A percentile compares a stretch with the other conserved stretches of the same genome.
Evolutionary conservation across 1,140 invertebrate species (phyloP).

Genomic region (Bombus soroeensis): DNA sequence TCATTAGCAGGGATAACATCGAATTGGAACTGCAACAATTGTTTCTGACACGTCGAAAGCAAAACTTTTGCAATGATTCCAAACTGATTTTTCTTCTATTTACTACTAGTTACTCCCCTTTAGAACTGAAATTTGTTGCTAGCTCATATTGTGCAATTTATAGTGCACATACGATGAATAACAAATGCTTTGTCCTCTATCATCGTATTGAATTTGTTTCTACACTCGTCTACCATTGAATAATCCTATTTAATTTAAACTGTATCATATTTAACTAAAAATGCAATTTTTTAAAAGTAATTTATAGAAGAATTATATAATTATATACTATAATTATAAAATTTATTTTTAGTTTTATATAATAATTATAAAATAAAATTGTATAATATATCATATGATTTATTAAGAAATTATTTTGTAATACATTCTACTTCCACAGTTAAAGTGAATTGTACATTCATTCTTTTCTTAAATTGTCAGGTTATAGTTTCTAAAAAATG

Average conservation of each 20-base stretch:
- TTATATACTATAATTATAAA: no score
- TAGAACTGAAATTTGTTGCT: not conserved
- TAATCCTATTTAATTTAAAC: not conserved
- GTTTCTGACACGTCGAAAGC: not conserved
- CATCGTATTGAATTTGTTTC: not conserved
- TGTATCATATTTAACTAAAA: not conserved
- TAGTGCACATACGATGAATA: not conserved
- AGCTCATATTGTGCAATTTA: not conserved
- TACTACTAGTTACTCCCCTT: not conserved
- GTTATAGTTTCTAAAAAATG: no score
- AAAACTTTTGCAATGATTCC: not conserved
- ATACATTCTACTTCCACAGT: no score
- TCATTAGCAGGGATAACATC: slow-evolving; percentile 8
- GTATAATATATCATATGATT: not conserved
- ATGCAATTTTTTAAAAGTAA: no score
- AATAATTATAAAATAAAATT: not conserved
- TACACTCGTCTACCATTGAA: not conserved
- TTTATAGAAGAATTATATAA: no score
- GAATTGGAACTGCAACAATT: not conserved
- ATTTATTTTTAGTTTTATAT: no score
- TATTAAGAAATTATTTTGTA: not conserved
- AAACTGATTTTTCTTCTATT: not conserved
- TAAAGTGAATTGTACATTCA: no score
- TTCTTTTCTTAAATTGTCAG: no score
- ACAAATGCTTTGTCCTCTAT: not conserved